phyloP scores from a whole-genome alignment of 30 jellyfish, hydroid and myxozoan genomes.

The Hydractinia echinata region DNA sequence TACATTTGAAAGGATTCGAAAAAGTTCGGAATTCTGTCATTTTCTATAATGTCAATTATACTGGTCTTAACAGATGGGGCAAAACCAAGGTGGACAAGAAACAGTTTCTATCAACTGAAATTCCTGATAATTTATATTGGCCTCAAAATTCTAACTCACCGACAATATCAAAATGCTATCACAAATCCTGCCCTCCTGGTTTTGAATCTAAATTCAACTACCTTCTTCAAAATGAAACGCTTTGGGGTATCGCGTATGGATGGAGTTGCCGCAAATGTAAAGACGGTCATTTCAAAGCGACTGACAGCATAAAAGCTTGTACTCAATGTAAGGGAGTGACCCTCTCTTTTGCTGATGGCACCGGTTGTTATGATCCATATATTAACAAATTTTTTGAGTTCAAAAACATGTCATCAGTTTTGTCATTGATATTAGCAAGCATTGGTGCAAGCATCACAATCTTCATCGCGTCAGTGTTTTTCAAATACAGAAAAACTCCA shows the following conservation, averaged over 20 bases:
- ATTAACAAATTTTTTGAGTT: neutral
- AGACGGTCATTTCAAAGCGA: neutral
- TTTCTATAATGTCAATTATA: neutral
- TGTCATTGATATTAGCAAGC: neutral
- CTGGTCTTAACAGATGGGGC: neutral
- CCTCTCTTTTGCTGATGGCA: neutral
- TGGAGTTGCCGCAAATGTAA: constrained; percentile 14
- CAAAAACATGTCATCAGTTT: neutral
- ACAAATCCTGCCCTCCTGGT: neutral
- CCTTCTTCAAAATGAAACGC: neutral
- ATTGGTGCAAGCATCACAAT: neutral
- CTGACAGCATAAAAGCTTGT: neutral
- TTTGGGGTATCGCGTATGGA: neutral
- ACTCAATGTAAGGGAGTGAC: neutral
- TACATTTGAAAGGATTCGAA: neutral
- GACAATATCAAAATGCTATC: neutral
- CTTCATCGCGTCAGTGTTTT: neutral
- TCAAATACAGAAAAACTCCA: neutral
- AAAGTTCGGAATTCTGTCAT: neutral
- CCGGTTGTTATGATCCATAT: neutral
- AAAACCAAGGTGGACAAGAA: neutral
- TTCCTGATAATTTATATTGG: neutral
- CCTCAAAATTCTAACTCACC: neutral
- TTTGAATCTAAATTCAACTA: neutral
- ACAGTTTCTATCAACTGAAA: neutral